Evolutionary conservation across 2,888 invertebrate genomes (phyloP).

Genomic region (Acanthosepion esculentum): DNA sequence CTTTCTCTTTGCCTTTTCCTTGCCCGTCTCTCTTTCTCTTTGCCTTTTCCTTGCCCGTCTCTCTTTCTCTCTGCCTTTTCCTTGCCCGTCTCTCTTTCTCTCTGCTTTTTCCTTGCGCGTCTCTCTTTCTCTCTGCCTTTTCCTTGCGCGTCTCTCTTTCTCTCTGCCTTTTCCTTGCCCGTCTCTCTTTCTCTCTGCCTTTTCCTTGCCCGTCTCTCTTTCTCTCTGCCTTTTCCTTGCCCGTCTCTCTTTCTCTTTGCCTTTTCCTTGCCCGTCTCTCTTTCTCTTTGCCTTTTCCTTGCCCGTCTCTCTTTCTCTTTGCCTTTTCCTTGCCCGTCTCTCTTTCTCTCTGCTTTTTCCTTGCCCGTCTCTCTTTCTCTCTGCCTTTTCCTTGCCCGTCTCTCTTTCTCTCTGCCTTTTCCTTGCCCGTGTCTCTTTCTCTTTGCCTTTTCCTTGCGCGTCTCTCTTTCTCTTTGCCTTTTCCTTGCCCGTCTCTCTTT

Average conservation of each 20-base stretch:
- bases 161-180: no score
- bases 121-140: no score
- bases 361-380: not conserved
- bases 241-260: accelerated
- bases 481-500: not conserved
- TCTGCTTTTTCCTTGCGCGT: not conserved
- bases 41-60: not conserved
- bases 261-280: not conserved
- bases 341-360: not conserved
- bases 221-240: no score
- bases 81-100: not conserved
- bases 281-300: not conserved
- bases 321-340: not conserved
- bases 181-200: no score
- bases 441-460: not conserved
- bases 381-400: not conserved
- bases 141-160: not conserved
- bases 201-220: no score
- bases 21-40: not conserved
- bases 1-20: not conserved
- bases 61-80: no score
- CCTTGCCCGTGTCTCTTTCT: not conserved
- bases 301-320: no score
- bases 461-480: no score
- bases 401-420: not conserved